phyloP scores from a whole-genome alignment of 2,797 vertebrate genomes.

The Chelon labrosus region DNA sequence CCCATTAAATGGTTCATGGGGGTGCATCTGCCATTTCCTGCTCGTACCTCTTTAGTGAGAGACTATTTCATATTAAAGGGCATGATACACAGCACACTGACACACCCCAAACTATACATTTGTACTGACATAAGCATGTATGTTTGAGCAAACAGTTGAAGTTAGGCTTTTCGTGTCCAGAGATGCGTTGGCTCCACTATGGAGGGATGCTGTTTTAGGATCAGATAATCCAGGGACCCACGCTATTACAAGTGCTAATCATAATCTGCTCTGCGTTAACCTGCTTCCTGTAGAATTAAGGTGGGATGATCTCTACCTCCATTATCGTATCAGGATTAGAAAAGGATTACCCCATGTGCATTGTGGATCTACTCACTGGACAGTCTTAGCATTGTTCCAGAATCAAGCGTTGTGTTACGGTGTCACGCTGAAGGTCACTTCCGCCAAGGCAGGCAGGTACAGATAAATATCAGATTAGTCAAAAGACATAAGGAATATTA shows the following conservation, averaged over 20 bases:
- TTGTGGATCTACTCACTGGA: background rate
- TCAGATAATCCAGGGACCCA: slow-evolving; percentile 47
- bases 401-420: background rate
- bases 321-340: slow-evolving; percentile 55
- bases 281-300: slow-evolving; percentile 58
- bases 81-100: background rate
- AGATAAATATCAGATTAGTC: background rate
- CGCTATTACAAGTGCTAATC: slow-evolving; percentile 58
- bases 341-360: slow-evolving; percentile 42
- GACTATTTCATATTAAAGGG: background rate
- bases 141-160: background rate
- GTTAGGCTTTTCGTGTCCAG: background rate
- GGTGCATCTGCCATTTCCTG: background rate
- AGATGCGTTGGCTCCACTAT: slow-evolving; percentile 22
- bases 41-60: background rate
- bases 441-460: background rate
- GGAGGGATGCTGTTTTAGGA: slow-evolving; percentile 19
- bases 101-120: background rate
- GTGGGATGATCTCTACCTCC: slow-evolving; percentile 60
- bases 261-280: slow-evolving; percentile 33
- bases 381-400: slow-evolving; percentile 10
- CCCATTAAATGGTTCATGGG: background rate
- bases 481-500: background rate
- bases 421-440: background rate
- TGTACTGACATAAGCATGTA: slow-evolving; percentile 2